phyloP scores from a whole-genome alignment of 2,113 vertebrate genomes.

The Percina caprodes region DNA sequence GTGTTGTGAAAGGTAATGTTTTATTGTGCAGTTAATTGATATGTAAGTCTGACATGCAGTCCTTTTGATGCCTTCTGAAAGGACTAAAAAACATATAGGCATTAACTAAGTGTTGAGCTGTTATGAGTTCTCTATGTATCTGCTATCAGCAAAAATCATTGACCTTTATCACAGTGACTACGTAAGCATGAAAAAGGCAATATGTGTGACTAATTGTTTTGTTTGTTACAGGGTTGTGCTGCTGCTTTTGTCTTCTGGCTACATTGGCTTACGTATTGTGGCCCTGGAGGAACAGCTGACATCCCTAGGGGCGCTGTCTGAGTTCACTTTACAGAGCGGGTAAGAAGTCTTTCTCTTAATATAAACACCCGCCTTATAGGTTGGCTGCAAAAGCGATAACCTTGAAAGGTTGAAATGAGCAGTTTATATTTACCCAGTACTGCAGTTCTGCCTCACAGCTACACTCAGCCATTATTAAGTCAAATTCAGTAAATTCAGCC shows the following conservation, averaged over 20 bases:
- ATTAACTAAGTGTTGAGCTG: not conserved
- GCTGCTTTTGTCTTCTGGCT: constrained; percentile 88
- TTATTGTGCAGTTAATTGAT: not conserved
- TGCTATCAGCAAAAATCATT: not conserved
- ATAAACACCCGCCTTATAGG: not conserved
- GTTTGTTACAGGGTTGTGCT: constrained; percentile 82
- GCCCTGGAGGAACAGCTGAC: constrained; percentile 89
- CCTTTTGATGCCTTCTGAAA: not conserved
- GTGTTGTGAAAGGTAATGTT: not conserved
- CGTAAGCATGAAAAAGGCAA: not conserved
- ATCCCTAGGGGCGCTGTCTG: constrained; percentile 78
- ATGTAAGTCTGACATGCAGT: not conserved
- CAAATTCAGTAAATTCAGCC: not conserved
- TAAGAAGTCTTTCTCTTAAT: constrained; percentile 41
- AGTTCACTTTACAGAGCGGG: constrained; percentile 81
- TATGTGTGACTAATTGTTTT: not conserved
- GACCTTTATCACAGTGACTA: not conserved
- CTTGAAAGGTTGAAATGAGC: not conserved
- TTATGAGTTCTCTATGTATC: not conserved
- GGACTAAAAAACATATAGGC: not conserved
- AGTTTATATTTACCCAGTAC: not conserved
- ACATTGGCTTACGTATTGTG: constrained; percentile 87
- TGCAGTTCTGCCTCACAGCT: not conserved
- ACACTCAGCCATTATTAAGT: not conserved
- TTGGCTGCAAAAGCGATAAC: not conserved